Base-by-base conservation (phyloP, 2,797 vertebrate species). In the Halcyon chelicuti region DNA sequence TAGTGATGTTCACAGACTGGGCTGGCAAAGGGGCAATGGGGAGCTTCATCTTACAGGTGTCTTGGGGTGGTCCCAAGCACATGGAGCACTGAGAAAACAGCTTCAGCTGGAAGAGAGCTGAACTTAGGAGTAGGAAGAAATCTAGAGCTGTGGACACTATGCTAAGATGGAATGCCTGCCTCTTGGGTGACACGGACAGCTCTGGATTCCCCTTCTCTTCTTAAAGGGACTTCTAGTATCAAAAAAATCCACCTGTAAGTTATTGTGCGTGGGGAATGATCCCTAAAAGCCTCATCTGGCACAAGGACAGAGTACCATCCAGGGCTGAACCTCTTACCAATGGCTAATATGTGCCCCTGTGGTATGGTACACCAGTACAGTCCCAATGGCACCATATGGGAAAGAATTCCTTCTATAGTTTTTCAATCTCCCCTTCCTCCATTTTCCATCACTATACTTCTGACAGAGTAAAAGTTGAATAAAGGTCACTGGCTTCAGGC, bases 321-420 rank as follows among this genome's bases (percentile, higher is more conserved):
- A 73, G 61, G 40, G 28, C 23, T 39, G 73, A 63, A 12, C 20
- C 33, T 49, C 77, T 33, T 70, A 18, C 12, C 51, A 46, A 51
- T 0, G 0, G n/a, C 39, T 67, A 39, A 54, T 1, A 0, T 35
- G 21, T 80, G 16, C 9, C 12, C 29, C 22, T 74, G 0, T 0
- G 4, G 20, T 23, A 39, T 20, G 39, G 15, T 26, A 31, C n/a
- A 19, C 22, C 13, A 3, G 20, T 25, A 10, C 35, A 62, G 47
- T 35, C 28, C 54, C 39, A 54, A 28, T 39, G 60, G 39, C 46
- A 62, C n/a, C 29, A 14, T 26, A 46, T 7, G 9, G 26, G 26
- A 92, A 86, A 78, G n/a, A 8, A 55, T 92, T 70, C 44, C 62
- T 10, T 78, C 0, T 0, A 51, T 51, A 78, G 19, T 6, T 54